Conservation (phyloP, 2,113 vertebrate genomes). For the Ardeotis arabs region DNA sequence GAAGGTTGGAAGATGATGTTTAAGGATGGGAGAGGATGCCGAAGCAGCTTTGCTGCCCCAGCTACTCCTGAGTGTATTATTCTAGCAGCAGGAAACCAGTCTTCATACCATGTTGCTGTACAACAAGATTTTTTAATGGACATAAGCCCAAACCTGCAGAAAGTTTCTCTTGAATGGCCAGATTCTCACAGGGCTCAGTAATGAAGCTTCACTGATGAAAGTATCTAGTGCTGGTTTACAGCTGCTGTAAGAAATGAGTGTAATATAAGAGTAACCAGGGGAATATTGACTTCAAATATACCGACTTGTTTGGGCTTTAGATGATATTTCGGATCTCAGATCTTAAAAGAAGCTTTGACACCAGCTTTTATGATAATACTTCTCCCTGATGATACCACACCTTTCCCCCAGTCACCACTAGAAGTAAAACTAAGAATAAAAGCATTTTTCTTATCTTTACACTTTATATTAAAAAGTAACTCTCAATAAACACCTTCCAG, state of each 20-base stretch:
- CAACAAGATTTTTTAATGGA: neutral
- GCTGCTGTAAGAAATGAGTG: neutral
- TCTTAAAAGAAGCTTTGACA: neutral
- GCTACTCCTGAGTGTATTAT: neutral
- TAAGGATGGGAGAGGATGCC: neutral
- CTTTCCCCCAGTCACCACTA: neutral
- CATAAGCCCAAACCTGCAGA: neutral
- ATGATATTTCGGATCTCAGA: neutral
- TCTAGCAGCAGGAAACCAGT: neutral
- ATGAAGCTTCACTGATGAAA: neutral
- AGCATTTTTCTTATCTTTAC: constrained; percentile 13
- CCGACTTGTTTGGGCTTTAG: neutral
- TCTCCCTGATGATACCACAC: neutral
- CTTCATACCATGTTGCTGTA: neutral
- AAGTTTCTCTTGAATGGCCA: neutral
- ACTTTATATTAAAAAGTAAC: constrained; percentile 56
- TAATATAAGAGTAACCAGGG: neutral
- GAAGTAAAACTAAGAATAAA: constrained; percentile 47
- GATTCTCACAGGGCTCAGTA: neutral
- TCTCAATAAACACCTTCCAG: constrained; percentile 46
- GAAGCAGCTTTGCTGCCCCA: neutral
- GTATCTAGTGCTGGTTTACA: neutral
- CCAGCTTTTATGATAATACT: neutral
- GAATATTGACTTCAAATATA: constrained; percentile 1
- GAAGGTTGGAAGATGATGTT: neutral